These are phyloP conservation scores for Eudemis profundana DNA, from an alignment of 2,888 invertebrate genomes.

Conservation along the genomic window DNA sequence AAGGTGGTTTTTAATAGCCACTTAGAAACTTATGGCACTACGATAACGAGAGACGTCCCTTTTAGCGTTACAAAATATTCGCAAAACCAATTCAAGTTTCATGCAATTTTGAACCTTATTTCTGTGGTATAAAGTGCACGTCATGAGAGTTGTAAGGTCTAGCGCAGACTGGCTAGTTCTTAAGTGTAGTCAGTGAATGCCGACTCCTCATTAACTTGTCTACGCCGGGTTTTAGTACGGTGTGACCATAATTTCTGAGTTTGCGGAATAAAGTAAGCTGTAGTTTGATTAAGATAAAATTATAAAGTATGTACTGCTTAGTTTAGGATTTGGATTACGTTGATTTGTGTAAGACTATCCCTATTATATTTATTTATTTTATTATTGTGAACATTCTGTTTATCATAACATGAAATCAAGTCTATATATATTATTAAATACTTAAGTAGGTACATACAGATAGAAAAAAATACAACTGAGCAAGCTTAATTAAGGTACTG, in stretches of 20 bases:
- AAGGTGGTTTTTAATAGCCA: slow-evolving; percentile 34
- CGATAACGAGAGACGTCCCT: slow-evolving; percentile 26
- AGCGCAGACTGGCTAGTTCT: slow-evolving; percentile 25
- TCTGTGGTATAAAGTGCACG: not conserved
- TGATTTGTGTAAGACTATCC: too few species aligned
- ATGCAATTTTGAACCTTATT: slow-evolving; percentile 9
- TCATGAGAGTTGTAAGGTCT: not conserved
- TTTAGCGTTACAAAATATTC: slow-evolving; percentile 31
- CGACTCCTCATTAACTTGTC: slow-evolving; percentile 42
- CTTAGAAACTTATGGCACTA: slow-evolving; percentile 34
- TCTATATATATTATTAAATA: too few species aligned
- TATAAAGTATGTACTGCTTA: too few species aligned
- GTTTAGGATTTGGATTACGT: too few species aligned
- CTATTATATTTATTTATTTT: too few species aligned
- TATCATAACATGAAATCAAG: too few species aligned
- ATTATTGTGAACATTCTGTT: too few species aligned
- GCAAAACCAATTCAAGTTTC: not conserved
- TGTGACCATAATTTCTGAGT: not conserved
- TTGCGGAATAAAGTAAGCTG: not conserved
- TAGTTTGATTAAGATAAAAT: not conserved
- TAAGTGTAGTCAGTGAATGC: slow-evolving; percentile 38
- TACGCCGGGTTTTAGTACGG: slow-evolving; percentile 30
- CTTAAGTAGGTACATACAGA: too few species aligned
- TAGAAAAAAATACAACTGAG: too few species aligned
- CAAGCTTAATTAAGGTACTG: too few species aligned